Conservation (phyloP, 2,888 invertebrate genomes). For the Drosophila parthenogenetica region DNA sequence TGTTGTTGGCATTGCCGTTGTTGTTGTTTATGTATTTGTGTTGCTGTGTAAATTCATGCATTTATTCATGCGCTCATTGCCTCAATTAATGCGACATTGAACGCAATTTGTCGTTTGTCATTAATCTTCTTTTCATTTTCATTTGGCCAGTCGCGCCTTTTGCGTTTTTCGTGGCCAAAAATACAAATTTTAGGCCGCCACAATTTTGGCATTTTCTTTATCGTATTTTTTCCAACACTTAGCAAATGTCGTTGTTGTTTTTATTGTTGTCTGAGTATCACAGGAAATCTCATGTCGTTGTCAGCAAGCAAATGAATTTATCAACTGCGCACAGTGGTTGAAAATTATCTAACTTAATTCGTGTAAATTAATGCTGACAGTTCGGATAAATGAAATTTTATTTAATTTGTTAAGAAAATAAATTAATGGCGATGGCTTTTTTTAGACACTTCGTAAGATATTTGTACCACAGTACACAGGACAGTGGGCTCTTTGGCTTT, state of each 20-base stretch:
- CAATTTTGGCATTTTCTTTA: constrained; percentile 53
- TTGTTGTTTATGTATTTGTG: constrained; percentile 14
- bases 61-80: constrained; percentile 76
- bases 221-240: constrained; percentile 12
- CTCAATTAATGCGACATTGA: constrained; percentile 82
- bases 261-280: constrained; percentile 19
- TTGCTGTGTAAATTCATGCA: constrained; percentile 66
- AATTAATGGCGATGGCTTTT: not conserved
- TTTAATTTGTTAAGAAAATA: not conserved
- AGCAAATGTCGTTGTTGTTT: constrained; percentile 11
- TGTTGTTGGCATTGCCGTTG: constrained; percentile 14
- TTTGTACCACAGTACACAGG: constrained; percentile 41
- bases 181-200: constrained; percentile 56
- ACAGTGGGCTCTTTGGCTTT: constrained; percentile 33
- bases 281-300: constrained; percentile 69
- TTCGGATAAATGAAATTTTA: not conserved
- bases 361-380: not conserved
- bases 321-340: constrained; percentile 32
- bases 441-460: not conserved
- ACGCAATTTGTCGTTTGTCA: constrained; percentile 80
- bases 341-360: not conserved
- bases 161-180: constrained; percentile 34
- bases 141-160: constrained; percentile 47
- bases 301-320: constrained; percentile 54
- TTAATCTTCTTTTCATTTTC: constrained; percentile 76